Base-by-base conservation (phyloP, 2,113 vertebrate species). In the Apteryx owenii region DNA sequence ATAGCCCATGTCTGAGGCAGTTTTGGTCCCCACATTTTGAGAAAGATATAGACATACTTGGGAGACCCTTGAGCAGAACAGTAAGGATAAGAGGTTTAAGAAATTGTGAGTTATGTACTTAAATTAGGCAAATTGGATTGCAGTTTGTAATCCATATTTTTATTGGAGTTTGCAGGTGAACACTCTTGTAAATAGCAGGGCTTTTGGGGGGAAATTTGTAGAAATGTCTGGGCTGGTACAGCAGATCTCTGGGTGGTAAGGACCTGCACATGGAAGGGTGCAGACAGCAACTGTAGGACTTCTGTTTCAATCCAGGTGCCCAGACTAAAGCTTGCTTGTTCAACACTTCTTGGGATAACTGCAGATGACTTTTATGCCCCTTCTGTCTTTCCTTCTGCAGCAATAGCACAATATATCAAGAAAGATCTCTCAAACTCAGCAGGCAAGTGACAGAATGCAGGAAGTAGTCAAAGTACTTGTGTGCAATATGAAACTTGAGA, bases 391-490 rank as follows among this genome's bases (percentile, higher is more conserved):
- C 64, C 8, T 40, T 73, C 65, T 72, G 44, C 36, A 80, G 22
- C 58, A 89, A 76, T 44, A 85, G 17, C 15, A 72, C 73, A 79
- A 46, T 2, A 69, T 61, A 69, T 88, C 92, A 86, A 51, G 20
- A 83, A 73, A 69, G 7, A 25, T 36, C 23, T 80, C 36, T 88
- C 84, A 73, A 95, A 78, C 33, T 78, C 88, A 75, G 33, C 12
- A 65, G 53, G 36, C 10, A 81, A 61, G 20, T 36, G 53, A 51
- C 33, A 66, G 33, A 87, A 89, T 25, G 29, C 33, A 76, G 51
- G 87, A 91, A 88, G 10, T 73, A 93, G 69, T 82, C 78, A 68
- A 89, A 87, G 15, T 25, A 50, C 44, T 69, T 77, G 44, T 33
- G 33, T 69, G 36, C 17, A 62, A 7, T 19, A 21, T 44, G 58